A percentile compares a stretch with the other conserved stretches of the same genome.
Conservation (phyloP, 1,140 invertebrate species). For the Lithobius niger region DNA sequence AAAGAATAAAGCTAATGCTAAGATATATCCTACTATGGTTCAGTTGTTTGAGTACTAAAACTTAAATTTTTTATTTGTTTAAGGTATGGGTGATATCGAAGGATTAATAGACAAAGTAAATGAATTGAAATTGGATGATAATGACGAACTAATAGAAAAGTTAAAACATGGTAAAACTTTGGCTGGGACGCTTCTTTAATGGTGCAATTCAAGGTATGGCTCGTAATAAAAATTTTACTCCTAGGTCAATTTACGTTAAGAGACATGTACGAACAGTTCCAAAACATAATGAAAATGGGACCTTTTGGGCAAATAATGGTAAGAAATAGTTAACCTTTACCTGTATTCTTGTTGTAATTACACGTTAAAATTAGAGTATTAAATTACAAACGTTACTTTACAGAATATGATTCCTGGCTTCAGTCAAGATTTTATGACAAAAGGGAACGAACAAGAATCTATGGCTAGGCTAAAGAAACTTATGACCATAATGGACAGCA, state of each 20-base stretch:
- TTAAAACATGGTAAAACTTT: conserved; percentile 89
- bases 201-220: too few relatives aligned
- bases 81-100: conserved; percentile 98
- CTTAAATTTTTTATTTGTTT: conserved; percentile 3
- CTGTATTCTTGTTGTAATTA: too few relatives aligned
- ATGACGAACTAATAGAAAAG: conserved; percentile 96
- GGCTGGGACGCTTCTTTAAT: too few relatives aligned
- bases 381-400: conserved; percentile 28
- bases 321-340: too few relatives aligned
- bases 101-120: conserved; percentile 97
- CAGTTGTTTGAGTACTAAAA: too few relatives aligned
- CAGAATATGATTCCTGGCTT: conserved; percentile 99
- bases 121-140: conserved; percentile 96
- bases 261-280: conserved; percentile 99
- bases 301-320: conserved; percentile 99
- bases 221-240: neutral
- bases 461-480: conserved; percentile 90
- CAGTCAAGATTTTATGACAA: conserved; percentile 95
- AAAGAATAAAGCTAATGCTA: too few relatives aligned
- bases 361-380: too few relatives aligned
- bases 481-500: conserved; percentile 99
- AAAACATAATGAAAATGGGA: conserved; percentile 99
- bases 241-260: conserved; percentile 87
- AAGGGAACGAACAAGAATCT: conserved; percentile 98
- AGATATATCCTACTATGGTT: too few relatives aligned